A percentile compares a stretch with the other conserved stretches of the same genome.
Conservation (phyloP, 2,113 vertebrate genomes). For the Crotalus tigris region DNA sequence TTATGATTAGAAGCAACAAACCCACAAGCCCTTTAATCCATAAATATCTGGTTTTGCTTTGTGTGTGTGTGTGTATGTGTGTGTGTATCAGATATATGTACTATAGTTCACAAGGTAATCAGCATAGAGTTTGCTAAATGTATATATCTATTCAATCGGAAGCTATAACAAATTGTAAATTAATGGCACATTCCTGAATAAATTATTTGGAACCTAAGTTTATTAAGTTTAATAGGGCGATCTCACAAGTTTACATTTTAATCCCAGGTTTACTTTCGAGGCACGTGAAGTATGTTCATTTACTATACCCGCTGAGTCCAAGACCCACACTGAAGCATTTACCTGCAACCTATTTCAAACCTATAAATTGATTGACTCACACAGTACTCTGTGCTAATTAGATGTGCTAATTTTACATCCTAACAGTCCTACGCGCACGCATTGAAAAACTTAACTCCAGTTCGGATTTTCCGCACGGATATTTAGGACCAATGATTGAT, state of each 20-base stretch:
- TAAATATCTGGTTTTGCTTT: background rate
- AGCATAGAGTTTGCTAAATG: background rate
- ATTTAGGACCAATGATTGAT: background rate
- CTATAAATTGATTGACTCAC: background rate
- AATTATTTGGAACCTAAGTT: background rate
- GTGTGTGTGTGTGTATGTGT: too few relatives aligned
- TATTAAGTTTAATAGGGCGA: too few relatives aligned
- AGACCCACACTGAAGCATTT: background rate
- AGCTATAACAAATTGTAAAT: background rate
- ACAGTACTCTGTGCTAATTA: background rate
- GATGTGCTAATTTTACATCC: background rate
- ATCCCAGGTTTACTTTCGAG: background rate
- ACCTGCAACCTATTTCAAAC: background rate
- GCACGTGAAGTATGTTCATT: background rate
- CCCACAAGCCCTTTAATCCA: background rate
- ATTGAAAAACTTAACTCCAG: background rate
- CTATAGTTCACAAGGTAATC: background rate
- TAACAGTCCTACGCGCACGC: background rate
- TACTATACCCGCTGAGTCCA: background rate
- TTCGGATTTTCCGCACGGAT: background rate
- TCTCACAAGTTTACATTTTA: background rate
- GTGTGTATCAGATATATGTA: too few relatives aligned
- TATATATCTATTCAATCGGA: background rate
- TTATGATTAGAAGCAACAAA: background rate
- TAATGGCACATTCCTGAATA: too few relatives aligned